Conservation (phyloP, 2,113 vertebrate genomes). For the Puma concolor region DNA sequence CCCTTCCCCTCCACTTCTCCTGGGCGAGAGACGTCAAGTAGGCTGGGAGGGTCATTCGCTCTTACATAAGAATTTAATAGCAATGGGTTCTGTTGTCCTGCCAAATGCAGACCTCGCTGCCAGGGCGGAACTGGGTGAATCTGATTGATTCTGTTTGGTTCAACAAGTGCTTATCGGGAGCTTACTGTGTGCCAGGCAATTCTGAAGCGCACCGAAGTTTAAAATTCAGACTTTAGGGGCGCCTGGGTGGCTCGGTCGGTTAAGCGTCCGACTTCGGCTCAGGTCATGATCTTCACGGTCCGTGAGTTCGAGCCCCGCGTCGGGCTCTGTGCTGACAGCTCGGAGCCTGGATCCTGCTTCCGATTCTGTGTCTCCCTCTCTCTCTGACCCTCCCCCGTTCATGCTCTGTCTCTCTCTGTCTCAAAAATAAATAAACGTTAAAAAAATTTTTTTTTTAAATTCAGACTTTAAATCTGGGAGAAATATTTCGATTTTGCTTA, state of each 20-base stretch:
- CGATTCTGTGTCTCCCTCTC: no score
- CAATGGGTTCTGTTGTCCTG: not conserved
- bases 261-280: no score
- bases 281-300: no score
- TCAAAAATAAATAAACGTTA: no score
- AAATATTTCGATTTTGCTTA: not conserved
- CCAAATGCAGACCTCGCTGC: conserved; percentile 51
- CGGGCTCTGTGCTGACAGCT: no score
- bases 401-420: no score
- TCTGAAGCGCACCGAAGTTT: not conserved
- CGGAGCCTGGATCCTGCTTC: no score
- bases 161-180: conserved; percentile 52
- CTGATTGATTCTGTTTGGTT: not conserved
- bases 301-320: no score
- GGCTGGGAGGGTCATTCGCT: conserved; percentile 18
- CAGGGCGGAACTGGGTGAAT: conserved; percentile 39
- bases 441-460: not conserved
- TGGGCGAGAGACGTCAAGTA: not conserved
- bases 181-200: not conserved
- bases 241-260: no score
- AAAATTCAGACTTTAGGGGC: not conserved
- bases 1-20: not conserved
- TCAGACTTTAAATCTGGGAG: not conserved
- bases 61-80: conserved; percentile 60
- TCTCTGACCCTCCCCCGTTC: no score